Conservation (phyloP, 2,888 invertebrate genomes). For the Epinotia brunnichana region DNA sequence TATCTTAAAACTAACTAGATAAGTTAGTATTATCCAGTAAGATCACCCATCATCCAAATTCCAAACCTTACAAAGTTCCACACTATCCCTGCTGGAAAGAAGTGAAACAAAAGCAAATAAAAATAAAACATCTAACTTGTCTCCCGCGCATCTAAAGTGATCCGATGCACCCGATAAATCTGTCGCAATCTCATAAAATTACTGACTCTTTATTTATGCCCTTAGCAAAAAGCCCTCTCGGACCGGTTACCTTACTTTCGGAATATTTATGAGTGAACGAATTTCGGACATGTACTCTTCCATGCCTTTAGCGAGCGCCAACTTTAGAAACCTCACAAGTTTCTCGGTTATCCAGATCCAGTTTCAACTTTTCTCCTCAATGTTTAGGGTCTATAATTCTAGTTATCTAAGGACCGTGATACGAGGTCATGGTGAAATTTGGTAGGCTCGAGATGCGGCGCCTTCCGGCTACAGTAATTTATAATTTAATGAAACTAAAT, state of each 20-base stretch:
- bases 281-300: constrained; percentile 44
- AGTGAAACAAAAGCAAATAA: constrained; percentile 2
- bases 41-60: too few relatives aligned
- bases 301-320: constrained; percentile 36
- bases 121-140: constrained; percentile 26
- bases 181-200: constrained; percentile 51
- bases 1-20: too few relatives aligned
- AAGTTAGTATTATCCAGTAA: too few relatives aligned
- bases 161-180: constrained; percentile 46
- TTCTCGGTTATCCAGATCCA: neutral
- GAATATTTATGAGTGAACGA: constrained; percentile 60
- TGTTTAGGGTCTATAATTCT: neutral
- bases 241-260: constrained; percentile 55
- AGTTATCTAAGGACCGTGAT: neutral
- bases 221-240: constrained; percentile 55
- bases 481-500: constrained; percentile 51
- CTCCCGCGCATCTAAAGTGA: constrained; percentile 31
- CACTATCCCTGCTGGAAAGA: neutral
- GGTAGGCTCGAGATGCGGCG: constrained; percentile 39
- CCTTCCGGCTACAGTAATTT: constrained; percentile 53
- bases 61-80: neutral
- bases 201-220: constrained; percentile 43
- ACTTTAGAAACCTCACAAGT: constrained; percentile 8
- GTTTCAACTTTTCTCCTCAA: neutral
- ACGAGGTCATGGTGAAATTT: neutral